Conservation (phyloP, 2,888 invertebrate genomes). For the Conomelus anceps region DNA sequence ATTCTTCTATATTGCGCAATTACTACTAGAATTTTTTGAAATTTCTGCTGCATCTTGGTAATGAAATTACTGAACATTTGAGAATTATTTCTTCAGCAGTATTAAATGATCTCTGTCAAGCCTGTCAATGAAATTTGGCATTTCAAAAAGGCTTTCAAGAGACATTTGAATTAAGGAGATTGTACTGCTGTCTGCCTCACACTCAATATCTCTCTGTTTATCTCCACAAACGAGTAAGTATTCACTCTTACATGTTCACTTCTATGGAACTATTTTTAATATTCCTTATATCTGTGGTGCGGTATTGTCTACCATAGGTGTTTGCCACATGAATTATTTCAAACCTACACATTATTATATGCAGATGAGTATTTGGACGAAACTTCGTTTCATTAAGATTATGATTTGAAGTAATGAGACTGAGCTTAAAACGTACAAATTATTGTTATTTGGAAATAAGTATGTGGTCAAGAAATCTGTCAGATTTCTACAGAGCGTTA, state of each 20-base stretch:
- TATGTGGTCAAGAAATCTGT: background rate
- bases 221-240: background rate
- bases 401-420: no score
- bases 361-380: background rate
- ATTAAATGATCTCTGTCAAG: background rate
- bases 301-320: background rate
- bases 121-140: background rate
- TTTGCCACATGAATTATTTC: background rate
- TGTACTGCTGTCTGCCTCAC: background rate
- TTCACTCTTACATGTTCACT: background rate
- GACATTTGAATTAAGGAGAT: background rate
- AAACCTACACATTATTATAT: background rate
- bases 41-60: background rate
- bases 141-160: background rate
- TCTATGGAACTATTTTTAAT: background rate
- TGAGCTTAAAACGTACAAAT: no score
- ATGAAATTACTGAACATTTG: background rate
- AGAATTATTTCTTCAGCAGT: background rate
- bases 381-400: no score
- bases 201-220: background rate
- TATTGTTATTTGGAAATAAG: no score
- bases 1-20: no score
- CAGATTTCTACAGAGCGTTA: no score
- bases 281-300: background rate
- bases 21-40: no score